Evolutionary conservation across 2,113 vertebrate species (phyloP).

Genomic region (Zosterops pallidus): DNA sequence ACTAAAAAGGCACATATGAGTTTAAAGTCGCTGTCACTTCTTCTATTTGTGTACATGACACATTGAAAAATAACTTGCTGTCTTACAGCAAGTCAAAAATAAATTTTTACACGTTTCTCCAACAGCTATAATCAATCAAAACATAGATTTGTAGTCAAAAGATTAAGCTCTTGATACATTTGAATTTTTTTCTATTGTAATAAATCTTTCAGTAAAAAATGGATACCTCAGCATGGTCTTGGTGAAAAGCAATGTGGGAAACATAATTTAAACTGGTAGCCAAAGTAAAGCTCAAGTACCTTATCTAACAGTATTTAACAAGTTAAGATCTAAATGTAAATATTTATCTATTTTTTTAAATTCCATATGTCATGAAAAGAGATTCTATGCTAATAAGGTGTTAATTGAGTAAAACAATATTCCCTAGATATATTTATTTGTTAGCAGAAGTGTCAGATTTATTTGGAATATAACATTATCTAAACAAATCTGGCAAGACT

Average conservation of each 20-base stretch:
- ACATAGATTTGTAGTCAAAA: conserved; percentile 39
- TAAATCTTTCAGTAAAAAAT: conserved; percentile 16
- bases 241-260: background rate
- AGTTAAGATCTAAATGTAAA: background rate
- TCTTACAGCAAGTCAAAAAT: conserved; percentile 33
- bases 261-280: background rate
- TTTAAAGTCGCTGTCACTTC: conserved; percentile 28
- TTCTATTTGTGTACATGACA: background rate
- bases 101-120: conserved; percentile 31
- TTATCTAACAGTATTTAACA: background rate
- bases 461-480: background rate
- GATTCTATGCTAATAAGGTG: background rate
- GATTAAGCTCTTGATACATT: conserved; percentile 38
- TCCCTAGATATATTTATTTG: background rate
- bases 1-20: background rate
- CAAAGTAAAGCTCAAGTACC: background rate
- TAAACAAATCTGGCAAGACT: background rate
- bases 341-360: background rate
- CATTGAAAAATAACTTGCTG: conserved; percentile 52
- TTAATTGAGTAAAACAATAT: background rate
- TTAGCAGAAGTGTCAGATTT: background rate
- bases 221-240: background rate
- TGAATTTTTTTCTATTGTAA: conserved; percentile 28
- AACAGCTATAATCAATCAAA: conserved; percentile 60
- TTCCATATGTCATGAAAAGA: background rate